Conservation (phyloP, 2,113 vertebrate genomes). For the Dolichallabes microphthalmus region DNA sequence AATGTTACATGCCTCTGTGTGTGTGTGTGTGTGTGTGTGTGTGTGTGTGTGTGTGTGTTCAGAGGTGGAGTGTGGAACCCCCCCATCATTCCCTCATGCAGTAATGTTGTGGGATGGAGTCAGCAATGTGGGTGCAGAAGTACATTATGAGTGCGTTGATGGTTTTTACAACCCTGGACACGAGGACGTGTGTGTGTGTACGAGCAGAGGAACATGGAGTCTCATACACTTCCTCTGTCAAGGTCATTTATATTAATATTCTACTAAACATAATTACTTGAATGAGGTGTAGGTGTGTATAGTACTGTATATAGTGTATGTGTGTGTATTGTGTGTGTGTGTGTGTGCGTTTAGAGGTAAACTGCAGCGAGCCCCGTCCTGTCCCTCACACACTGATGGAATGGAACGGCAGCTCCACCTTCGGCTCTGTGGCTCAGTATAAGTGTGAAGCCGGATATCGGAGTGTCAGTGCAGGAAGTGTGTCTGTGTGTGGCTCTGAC, state of each 20-base stretch:
- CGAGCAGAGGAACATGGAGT: constrained; percentile 30
- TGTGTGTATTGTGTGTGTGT: constrained; percentile 4
- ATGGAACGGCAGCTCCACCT: constrained; percentile 59
- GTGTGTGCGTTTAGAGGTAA: constrained; percentile 58
- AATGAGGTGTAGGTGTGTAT: neutral
- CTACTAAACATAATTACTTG: neutral
- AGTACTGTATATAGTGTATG: neutral
- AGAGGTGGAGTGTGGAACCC: constrained; percentile 44
- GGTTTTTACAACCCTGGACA: constrained; percentile 27
- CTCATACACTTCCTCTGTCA: constrained; percentile 7
- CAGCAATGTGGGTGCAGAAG: constrained; percentile 19
- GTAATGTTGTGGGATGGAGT: constrained; percentile 39
- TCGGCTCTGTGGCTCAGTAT: constrained; percentile 65
- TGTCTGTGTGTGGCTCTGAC: constrained; percentile 65
- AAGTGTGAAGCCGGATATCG: constrained; percentile 64
- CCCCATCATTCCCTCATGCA: constrained; percentile 36
- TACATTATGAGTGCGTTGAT: constrained; percentile 21
- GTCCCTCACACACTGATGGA: constrained; percentile 56
- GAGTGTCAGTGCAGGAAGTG: constrained; percentile 49
- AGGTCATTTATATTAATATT: neutral
- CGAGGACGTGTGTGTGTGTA: constrained; percentile 23
- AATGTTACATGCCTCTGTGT: neutral
- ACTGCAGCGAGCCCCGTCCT: constrained; percentile 59
- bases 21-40: neutral
- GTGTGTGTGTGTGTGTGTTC: constrained; percentile 1